phyloP scores from a whole-genome alignment of 37 sponge, comb jelly and placozoan species.

The Aphrocallistes beatrix region DNA sequence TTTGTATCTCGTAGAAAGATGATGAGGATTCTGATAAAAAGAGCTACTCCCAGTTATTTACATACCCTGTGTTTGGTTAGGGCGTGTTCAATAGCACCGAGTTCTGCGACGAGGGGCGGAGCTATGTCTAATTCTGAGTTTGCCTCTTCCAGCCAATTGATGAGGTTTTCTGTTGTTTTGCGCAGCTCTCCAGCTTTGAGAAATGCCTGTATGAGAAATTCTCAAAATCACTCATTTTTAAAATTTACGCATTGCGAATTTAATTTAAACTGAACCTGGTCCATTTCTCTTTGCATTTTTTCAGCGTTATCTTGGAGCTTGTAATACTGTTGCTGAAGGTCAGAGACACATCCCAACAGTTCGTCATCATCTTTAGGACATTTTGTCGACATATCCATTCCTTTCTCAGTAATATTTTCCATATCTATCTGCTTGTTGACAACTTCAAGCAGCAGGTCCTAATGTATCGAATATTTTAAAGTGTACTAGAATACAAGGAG shows the following conservation, averaged over 20 bases:
- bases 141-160: conserved; percentile 64
- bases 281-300: not conserved
- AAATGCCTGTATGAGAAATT: not conserved
- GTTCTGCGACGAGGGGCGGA: not conserved
- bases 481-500: not conserved
- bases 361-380: not conserved
- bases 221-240: not conserved
- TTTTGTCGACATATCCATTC: not conserved
- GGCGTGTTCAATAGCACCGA: not conserved
- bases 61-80: not conserved
- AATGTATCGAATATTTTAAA: not conserved
- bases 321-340: not conserved
- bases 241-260: not conserved
- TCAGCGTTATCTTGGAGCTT: not conserved
- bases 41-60: no score
- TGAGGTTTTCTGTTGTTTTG: conserved; percentile 31
- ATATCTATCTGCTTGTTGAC: not conserved
- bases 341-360: not conserved
- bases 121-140: conserved; percentile 36
- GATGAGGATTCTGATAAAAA: not conserved
- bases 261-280: no score
- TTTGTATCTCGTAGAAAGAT: not conserved
- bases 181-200: not conserved
- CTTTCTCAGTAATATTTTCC: not conserved
- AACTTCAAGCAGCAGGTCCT: not conserved